Base-by-base conservation (phyloP, 1,140 invertebrate species). In the Aplysia californica region DNA sequence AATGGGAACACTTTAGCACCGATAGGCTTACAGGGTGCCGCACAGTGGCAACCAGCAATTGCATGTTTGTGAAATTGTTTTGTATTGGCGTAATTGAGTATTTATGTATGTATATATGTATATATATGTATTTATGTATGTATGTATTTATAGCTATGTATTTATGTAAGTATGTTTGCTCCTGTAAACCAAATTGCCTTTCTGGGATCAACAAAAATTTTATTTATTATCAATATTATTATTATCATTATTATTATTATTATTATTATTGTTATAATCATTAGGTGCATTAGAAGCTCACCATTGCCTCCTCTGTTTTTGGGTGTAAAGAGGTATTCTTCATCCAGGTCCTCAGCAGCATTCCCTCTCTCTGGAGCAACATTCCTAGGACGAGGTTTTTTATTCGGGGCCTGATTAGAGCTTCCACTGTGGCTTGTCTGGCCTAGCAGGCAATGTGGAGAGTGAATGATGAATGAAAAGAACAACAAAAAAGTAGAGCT, bases 321-420 rank as follows among this genome's bases (percentile, higher is more conserved):
- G 15, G 80, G 72, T 21, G 80, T 67, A 72, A 86, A 86, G 59
- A 86, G 38, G 39, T 83, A 84, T 21, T 86, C 84, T 0, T 83
- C 78, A 75, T 84, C 76, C 2, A 86, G 65, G 0, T 80, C 85
- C 15, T 75, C 80, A 6, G 61, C 29, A 41, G 79, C 76, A 29
- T n/a, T n/a, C n/a, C 84, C 83, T 71, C 56, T 74, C 50, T 86
- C 85, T 18, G 70, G 59, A 0, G 85, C 85, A 31, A 83, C 82
- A 71, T 83, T 73, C 21, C 75, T 50, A 21, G 79, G 78, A 18
- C 39, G 39, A 21, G 44, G 55, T 35, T 58, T 74, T 6, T n/a
- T n/a, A 20, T 56, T 50, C 10, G 69, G 20, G 26, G 26, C 18
- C 15, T 38, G 3, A 21, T 68, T 38, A 66, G 36, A 31, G 18